Evolutionary conservation across 2,888 invertebrate species (phyloP).

Genomic region (Onchidella celtica): DNA sequence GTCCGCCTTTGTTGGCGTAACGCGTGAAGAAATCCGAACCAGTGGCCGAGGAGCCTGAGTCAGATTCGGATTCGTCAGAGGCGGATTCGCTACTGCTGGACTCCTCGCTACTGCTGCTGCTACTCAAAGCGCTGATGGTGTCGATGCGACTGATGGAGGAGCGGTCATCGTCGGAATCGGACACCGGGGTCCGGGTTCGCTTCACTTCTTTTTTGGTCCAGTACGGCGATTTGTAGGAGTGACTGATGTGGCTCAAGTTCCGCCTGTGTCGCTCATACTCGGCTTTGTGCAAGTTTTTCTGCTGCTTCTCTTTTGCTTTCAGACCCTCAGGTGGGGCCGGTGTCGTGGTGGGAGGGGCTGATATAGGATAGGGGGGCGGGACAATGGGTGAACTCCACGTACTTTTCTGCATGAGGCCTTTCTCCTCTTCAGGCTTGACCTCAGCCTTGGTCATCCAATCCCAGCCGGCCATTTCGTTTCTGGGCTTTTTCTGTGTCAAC

Average conservation of each 20-base stretch:
- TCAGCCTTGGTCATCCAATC: not conserved
- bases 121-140: slow-evolving; percentile 29
- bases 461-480: slow-evolving; percentile 13
- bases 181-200: not conserved
- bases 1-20: slow-evolving; percentile 22
- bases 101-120: not conserved
- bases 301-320: not conserved
- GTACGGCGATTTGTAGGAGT: slow-evolving; percentile 14
- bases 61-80: not conserved
- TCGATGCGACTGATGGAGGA: slow-evolving; percentile 15
- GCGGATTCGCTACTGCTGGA: not conserved
- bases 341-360: not conserved
- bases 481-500: not conserved
- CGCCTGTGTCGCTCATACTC: slow-evolving; percentile 16
- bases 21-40: slow-evolving; percentile 21
- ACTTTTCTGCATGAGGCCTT: slow-evolving; percentile 12
- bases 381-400: slow-evolving; percentile 12
- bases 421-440: not conserved
- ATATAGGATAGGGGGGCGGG: slow-evolving; percentile 13
- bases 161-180: slow-evolving; percentile 22
- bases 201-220: slow-evolving; percentile 27
- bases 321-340: not conserved
- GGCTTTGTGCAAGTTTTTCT: not conserved
- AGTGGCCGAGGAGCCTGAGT: not conserved
- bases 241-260: slow-evolving; percentile 10